Percentiles rank a stretch among this genome's conserved stretches.
These are phyloP conservation scores for Bos javanicus DNA, from an alignment of 2,113 vertebrate genomes.

Conservation along the genomic window DNA sequence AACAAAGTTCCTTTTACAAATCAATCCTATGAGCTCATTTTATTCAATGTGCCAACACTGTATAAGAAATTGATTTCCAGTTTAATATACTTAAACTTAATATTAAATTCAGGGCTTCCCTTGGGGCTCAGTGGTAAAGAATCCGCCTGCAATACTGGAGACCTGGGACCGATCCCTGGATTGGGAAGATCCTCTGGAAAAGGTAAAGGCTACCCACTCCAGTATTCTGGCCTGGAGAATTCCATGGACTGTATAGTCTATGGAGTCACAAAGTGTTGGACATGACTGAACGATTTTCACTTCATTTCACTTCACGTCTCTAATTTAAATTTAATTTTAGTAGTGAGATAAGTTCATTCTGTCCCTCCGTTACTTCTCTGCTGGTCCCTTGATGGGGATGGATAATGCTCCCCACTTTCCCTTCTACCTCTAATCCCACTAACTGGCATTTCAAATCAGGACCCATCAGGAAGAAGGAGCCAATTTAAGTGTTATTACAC, in stretches of 20 bases:
- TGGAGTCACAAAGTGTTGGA: background rate
- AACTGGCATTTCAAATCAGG: background rate
- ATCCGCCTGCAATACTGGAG: background rate
- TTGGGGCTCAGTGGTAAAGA: background rate
- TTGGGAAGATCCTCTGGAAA: background rate
- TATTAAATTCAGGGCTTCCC: background rate
- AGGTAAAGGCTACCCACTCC: background rate
- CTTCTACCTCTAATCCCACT: background rate
- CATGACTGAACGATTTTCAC: background rate
- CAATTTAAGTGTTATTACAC: background rate
- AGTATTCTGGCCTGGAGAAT: background rate
- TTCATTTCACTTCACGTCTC: background rate
- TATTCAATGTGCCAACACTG: background rate
- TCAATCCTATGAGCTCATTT: background rate
- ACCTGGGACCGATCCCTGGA: background rate
- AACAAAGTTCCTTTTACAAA: background rate
- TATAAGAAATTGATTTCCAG: background rate
- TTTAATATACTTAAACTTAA: background rate
- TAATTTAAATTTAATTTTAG: background rate
- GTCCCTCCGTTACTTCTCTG: background rate
- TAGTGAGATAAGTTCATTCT: background rate
- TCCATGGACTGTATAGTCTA: background rate
- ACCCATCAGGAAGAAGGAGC: background rate
- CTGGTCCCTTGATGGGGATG: background rate
- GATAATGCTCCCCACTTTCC: background rate